Evolutionary conservation across 30 jellyfish, hydroid and myxozoan genomes (phyloP).

Genomic region (Clytia hemisphaerica): DNA sequence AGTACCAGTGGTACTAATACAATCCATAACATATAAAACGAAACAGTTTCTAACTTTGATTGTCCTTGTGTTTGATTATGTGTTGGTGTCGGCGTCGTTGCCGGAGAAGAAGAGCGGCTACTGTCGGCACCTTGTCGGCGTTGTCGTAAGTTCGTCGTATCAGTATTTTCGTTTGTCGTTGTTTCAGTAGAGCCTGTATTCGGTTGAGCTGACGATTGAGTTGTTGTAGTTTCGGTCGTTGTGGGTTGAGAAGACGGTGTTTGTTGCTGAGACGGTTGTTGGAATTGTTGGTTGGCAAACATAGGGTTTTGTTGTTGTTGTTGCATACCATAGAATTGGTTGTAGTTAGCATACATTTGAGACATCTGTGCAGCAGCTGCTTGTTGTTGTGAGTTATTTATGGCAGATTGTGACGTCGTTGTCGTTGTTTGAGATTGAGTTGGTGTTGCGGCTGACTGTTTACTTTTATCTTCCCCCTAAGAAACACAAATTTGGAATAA

Average conservation of each 20-base stretch:
- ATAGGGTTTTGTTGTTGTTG: too few relatives aligned
- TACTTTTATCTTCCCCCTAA: too few relatives aligned
- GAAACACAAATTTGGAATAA: too few relatives aligned
- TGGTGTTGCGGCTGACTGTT: too few relatives aligned
- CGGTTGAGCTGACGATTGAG: background rate
- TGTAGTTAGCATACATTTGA: background rate
- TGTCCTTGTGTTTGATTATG: background rate
- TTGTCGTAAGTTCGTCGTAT: constrained; percentile 12
- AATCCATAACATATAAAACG: constrained; percentile 59
- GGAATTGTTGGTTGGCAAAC: constrained; percentile 1
- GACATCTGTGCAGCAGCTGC: background rate
- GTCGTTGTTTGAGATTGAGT: background rate
- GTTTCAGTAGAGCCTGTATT: background rate
- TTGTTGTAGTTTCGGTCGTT: background rate
- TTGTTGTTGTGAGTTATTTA: background rate
- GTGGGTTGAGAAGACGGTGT: background rate
- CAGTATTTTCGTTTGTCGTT: background rate
- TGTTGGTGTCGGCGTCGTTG: background rate
- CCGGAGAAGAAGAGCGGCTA: too few relatives aligned
- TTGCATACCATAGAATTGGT: constrained; percentile 1
- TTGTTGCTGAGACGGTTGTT: background rate
- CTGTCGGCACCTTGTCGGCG: too few relatives aligned
- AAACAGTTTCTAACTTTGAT: background rate
- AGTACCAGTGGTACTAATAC: constrained; percentile 37
- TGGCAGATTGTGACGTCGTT: background rate